Conservation (phyloP, 2,113 vertebrate species). For the Pogonocichla stellata region DNA sequence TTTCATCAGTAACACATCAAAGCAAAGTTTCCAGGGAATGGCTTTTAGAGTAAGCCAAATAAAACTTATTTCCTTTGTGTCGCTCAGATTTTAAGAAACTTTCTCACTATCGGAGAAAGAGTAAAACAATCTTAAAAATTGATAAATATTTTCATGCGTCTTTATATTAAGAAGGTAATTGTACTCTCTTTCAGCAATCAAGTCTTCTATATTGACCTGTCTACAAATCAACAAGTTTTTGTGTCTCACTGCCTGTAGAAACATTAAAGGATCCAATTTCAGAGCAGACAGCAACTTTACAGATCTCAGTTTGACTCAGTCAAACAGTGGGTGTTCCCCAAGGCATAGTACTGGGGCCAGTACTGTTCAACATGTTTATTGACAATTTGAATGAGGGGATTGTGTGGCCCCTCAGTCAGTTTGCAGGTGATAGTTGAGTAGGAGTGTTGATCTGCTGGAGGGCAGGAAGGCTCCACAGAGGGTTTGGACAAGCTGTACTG, state of each 20-base stretch:
- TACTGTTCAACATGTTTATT: background rate
- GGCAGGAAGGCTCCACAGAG: background rate
- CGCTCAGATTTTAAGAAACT: background rate
- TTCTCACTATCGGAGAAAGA: background rate
- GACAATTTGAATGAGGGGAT: rapidly evolving
- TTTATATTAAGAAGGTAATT: background rate
- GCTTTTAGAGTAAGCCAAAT: background rate
- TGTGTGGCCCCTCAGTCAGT: background rate
- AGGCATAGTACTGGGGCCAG: rapidly evolving
- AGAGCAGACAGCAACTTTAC: background rate
- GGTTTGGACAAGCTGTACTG: background rate
- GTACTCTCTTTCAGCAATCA: background rate
- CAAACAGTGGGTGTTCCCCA: background rate
- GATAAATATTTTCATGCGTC: background rate
- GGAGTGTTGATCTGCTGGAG: background rate
- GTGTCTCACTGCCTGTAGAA: background rate
- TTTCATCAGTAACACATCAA: background rate
- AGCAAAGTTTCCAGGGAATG: background rate
- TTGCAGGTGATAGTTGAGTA: background rate
- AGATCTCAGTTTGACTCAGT: background rate
- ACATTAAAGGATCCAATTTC: background rate
- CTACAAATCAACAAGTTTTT: background rate
- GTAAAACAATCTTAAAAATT: background rate
- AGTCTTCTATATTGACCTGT: background rate
- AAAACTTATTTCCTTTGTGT: background rate